These are phyloP conservation scores for Zaprionus kolodkinae DNA, from an alignment of 1,140 invertebrate genomes.

Conservation along the genomic window DNA sequence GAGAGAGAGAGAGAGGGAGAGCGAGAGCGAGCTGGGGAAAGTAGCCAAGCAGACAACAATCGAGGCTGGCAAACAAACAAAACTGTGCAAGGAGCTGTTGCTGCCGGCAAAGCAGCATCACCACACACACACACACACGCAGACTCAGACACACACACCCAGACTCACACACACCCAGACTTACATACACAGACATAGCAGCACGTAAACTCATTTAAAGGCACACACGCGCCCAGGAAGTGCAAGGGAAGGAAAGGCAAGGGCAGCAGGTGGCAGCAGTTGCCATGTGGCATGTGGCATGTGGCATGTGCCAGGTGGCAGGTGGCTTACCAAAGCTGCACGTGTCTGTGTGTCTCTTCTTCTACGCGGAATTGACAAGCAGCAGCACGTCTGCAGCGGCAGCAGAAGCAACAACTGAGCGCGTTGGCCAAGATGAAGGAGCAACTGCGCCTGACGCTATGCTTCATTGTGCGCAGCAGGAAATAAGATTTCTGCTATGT, in stretches of 20 bases:
- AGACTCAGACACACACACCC: constrained; percentile 24
- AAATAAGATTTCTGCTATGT: constrained; percentile 46
- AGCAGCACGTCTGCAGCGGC: constrained; percentile 1
- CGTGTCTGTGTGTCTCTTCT: constrained; percentile 37
- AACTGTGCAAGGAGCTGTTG: constrained; percentile 37
- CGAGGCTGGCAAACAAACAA: constrained; percentile 67
- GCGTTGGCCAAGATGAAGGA: background rate
- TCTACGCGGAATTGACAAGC: constrained; percentile 48
- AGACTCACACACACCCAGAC: constrained; percentile 28
- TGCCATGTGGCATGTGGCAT: background rate
- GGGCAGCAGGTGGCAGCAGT: constrained; percentile 10
- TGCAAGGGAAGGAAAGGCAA: constrained; percentile 1
- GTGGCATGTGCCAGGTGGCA: constrained; percentile 28
- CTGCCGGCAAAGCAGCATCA: constrained; percentile 22
- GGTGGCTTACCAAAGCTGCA: constrained; percentile 56
- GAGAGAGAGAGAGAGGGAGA: constrained; percentile 11
- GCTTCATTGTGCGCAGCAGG: constrained; percentile 35
- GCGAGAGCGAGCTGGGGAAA: constrained; percentile 13
- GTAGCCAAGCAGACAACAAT: constrained; percentile 61
- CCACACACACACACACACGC: constrained; percentile 33
- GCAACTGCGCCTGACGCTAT: constrained; percentile 49
- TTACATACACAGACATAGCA: constrained; percentile 23
- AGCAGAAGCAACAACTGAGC: constrained; percentile 17
- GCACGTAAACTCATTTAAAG: constrained; percentile 70
- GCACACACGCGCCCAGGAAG: constrained; percentile 34